A percentile compares a stretch with the other conserved stretches of the same genome.
Conservation (phyloP, 2,797 vertebrate genomes). For the Alectoris magna region DNA sequence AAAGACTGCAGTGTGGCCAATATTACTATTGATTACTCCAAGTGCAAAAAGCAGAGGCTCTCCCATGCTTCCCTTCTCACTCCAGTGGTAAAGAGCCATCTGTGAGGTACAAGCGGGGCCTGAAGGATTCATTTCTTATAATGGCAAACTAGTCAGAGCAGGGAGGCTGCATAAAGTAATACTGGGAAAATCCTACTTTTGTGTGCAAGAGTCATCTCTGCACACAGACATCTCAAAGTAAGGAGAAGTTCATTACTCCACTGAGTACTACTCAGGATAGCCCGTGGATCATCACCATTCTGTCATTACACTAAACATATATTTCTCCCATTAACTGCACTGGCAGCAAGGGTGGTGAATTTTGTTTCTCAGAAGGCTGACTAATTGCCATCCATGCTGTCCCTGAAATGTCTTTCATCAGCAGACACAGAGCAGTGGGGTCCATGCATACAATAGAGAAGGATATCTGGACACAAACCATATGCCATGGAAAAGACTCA, state of each 20-base stretch:
- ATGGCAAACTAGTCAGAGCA: background rate
- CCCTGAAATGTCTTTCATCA: background rate
- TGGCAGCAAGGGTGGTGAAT: background rate
- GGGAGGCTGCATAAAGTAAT: background rate
- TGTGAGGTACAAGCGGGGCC: background rate
- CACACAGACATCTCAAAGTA: rapidly evolving
- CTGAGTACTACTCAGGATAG: background rate
- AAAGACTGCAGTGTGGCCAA: background rate
- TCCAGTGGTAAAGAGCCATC: background rate
- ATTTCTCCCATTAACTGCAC: background rate
- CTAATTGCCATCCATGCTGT: background rate
- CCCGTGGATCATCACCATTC: background rate
- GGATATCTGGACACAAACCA: background rate
- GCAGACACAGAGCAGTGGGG: background rate
- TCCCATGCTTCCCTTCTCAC: background rate
- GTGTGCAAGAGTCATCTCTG: background rate
- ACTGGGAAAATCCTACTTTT: background rate
- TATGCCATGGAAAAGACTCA: background rate
- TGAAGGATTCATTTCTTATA: background rate
- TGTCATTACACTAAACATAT: background rate
- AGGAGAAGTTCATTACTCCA: background rate
- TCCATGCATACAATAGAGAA: background rate
- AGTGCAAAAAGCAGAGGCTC: constrained; percentile 6
- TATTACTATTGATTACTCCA: background rate
- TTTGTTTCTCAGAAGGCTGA: background rate